phyloP scores from a whole-genome alignment of 2,888 invertebrate genomes.

The Parnassius apollo region DNA sequence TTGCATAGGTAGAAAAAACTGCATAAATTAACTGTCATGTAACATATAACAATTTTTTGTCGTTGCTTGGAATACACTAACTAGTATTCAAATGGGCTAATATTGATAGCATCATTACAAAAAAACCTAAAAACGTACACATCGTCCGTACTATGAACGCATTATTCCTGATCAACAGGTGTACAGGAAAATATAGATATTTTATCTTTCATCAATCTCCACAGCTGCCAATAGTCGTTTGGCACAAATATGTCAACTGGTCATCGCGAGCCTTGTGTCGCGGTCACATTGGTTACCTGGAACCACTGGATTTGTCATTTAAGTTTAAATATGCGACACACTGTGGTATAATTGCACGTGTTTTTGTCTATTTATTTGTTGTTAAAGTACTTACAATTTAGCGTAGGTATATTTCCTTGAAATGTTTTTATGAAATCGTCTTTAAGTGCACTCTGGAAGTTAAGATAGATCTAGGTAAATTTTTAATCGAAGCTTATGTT shows the following conservation, averaged over 20 bases:
- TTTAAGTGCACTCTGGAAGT: no score
- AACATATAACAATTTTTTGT: no score
- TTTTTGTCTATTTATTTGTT: not conserved
- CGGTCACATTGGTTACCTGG: conserved; percentile 31
- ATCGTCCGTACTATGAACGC: not conserved
- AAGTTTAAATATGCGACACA: conserved; percentile 31
- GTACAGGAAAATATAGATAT: conserved; percentile 17
- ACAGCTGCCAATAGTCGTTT: conserved; percentile 34
- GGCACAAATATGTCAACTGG: conserved; percentile 41
- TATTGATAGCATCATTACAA: conserved; percentile 20
- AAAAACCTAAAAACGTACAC: conserved; percentile 5
- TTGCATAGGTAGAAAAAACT: no score
- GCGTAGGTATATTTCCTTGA: no score
- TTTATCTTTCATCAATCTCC: conserved; percentile 33
- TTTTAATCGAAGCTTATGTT: no score
- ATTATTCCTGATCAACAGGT: conserved; percentile 19
- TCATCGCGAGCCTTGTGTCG: conserved; percentile 27
- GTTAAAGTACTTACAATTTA: not conserved
- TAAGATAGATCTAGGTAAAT: no score
- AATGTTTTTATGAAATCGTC: no score
- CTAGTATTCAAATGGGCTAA: conserved; percentile 13
- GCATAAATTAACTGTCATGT: no score
- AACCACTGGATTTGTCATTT: conserved; percentile 36
- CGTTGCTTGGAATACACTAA: no score
- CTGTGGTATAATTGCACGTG: conserved; percentile 20